Base-by-base conservation (phyloP, 2,888 invertebrate species). In the Tetropium fuscum region DNA sequence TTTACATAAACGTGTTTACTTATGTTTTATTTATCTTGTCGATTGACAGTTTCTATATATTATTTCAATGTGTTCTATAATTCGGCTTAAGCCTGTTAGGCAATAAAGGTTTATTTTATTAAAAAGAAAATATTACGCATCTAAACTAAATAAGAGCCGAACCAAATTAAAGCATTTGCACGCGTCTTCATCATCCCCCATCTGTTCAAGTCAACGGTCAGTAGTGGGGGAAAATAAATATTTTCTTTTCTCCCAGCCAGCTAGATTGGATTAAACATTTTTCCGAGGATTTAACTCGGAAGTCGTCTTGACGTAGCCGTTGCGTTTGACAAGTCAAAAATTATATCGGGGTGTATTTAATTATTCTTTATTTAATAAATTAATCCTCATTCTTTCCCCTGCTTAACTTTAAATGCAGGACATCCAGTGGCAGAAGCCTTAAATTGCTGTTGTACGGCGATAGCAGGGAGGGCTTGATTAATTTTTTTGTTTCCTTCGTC, bases 291-390 rank as follows among this genome's bases (percentile, higher is more conserved):
- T 66, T 55, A 63, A 66, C 60, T 58, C 56, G 58, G 54, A 53
- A 55, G 63, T 58, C 60, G 51, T 49, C 54, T 63, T 54, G 45
- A 66, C 66, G 66, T 63, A 58, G 62, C 64, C 60, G 63, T 71
- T 72, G 72, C 70, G 68, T 71, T 72, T 72, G 72, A 72, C 72
- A 72, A 70, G 66, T 69, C 66, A 71, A 73, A 73, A 71, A 71
- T 73, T 71, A 70, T 71, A 71, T 64, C 65, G 68, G 71, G 68
- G 69, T 70, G 73, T 68, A 68, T 74, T 74, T 74, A 74, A 73
- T 74, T 74, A 74, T 74, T 72, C 73, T 71, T 74, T 73, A 74
- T 74, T 73, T 72, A 71, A 71, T 68, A 66, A 72, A 74, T 74
- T 74, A 74, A 72, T 72, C 71, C 70, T 63, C 64, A 62, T 69